Evolutionary conservation across 2,888 invertebrate species (phyloP), one percentile per base, ranked within the genome.

Genomic region (Drosophila falleni): DNA sequence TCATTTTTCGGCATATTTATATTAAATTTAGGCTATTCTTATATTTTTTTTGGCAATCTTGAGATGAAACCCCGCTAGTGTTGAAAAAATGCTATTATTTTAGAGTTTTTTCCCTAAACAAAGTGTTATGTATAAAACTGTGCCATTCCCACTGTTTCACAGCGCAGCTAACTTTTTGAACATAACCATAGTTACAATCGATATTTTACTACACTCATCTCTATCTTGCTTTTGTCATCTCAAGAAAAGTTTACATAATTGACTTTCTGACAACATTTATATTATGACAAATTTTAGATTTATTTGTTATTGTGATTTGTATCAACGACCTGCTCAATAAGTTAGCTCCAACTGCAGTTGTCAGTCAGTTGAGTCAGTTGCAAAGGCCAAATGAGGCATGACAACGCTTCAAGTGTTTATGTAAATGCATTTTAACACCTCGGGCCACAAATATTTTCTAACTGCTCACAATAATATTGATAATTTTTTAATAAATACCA

Each of bases 371-470:
- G 37, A 53, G 47, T 19, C 46, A 23, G 33, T 50, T 26, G 46
- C 23, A 64, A 47, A 71, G 68, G 35, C 62, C 71, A 65, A 80
- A 86, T 76, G 81, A 74, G 84, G 68, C 77, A 67, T 83, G 90
- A 89, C 86, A 82, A 81, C 67, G 81, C 81, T 69, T 76, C 80
- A 88, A 87, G 89, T 90, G 87, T 83, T 89, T 90, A 91, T 91
- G 90, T 78, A 91, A 91, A 91, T 91, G 89, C 81, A 89, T 90
- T 91, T 89, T 91, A 89, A 91, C 91, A 91, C 91, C 91, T 91
- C 78, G 73, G 55, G 55, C 67, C 72, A 88, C 74, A 78, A 81
- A 85, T 81, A 85, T 89, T 87, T 75, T 80, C 88, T 73, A 80
- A 77, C 83, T 74, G 74, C 86, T 86, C 71, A 86, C 73, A 85